Evolutionary conservation across 2,113 vertebrate genomes (phyloP), one percentile per base, ranked within the genome.

Genomic region (Sarotherodon lohbergeri): DNA sequence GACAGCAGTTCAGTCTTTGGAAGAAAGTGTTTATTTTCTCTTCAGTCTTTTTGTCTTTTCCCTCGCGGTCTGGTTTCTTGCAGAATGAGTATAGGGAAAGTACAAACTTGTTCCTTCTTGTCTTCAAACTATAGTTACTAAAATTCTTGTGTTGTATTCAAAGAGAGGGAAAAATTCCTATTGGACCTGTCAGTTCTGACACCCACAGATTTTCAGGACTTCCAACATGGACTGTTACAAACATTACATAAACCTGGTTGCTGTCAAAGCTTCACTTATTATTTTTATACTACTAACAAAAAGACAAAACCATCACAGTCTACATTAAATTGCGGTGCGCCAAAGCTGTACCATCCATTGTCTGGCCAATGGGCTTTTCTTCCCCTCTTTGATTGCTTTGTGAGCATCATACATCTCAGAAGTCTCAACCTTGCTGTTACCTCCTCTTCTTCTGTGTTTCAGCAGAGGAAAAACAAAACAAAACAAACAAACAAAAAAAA

Each of bases 171-270:
- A 48, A 5, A 5, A 88, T 59, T 97, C 36, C 19, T 96, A 9
- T 81, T 98, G 34, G 91, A 94, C 4, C 41, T 83, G 4, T 87
- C 95, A 27, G 88, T 91, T 2, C 96, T 99, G 27, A 96, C 96
- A 68, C 88, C 96, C 14, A 96, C 94, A 50, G 97, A 98, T 91
- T 96, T 97, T 22, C 91, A 96, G 29, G 88, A 97, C 52, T 98
- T 97, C 86, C 97, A 97, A 27, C 96, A 98, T 0, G 97, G 97
- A 50, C 93, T 97, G 17, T 97, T 96, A 1, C 50, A 94, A 3
- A 94, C 96, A 1, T 94, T 99, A 27, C 93, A 92, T 2, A 36
- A 91, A 97, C 10, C 91, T 96, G 29, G 97, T 98, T 90, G 93
- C 97, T 90, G 55, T 7, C 36, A 39, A 17, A 61, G 7, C 85